These are phyloP conservation scores for Amphilophus citrinellus DNA, from an alignment of 2,113 vertebrate species.

Conservation along the genomic window DNA sequence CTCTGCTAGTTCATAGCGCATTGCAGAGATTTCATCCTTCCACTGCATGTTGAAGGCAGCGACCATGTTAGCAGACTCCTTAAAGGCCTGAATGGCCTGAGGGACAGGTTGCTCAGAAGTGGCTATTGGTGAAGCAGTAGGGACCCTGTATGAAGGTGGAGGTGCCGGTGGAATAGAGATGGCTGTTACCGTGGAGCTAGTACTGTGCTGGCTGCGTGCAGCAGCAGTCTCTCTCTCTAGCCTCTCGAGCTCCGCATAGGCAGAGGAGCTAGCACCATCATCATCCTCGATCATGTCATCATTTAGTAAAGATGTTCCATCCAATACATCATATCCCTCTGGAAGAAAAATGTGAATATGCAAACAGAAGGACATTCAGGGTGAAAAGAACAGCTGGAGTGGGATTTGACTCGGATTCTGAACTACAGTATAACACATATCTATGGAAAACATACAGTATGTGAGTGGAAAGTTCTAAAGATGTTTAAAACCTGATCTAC, in stretches of 20 bases:
- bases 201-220: conserved; percentile 85
- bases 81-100: conserved; percentile 85
- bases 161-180: conserved; percentile 82
- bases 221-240: conserved; percentile 82
- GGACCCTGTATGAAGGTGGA: conserved; percentile 79
- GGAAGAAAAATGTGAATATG: conserved; percentile 84
- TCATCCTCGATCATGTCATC: conserved; percentile 87
- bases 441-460: conserved; percentile 78
- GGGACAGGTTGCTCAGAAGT: conserved; percentile 80
- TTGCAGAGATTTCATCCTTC: conserved; percentile 87
- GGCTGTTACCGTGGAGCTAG: conserved; percentile 86
- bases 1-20: conserved; percentile 85
- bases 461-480: conserved; percentile 58
- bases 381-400: conserved; percentile 81
- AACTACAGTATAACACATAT: conserved; percentile 64
- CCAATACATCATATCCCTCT: conserved; percentile 87
- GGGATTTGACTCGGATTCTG: conserved; percentile 58
- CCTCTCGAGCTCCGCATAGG: conserved; percentile 84
- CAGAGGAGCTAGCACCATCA: conserved; percentile 84
- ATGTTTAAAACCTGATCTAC: background rate
- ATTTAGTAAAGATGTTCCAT: conserved; percentile 85
- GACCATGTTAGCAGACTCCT: conserved; percentile 86
- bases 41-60: conserved; percentile 87
- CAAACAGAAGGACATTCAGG: conserved; percentile 81
- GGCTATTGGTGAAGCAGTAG: conserved; percentile 71